A percentile compares a stretch with the other conserved stretches of the same genome.
Conservation (phyloP, 2,113 vertebrate genomes). For the Verasper variegatus region DNA sequence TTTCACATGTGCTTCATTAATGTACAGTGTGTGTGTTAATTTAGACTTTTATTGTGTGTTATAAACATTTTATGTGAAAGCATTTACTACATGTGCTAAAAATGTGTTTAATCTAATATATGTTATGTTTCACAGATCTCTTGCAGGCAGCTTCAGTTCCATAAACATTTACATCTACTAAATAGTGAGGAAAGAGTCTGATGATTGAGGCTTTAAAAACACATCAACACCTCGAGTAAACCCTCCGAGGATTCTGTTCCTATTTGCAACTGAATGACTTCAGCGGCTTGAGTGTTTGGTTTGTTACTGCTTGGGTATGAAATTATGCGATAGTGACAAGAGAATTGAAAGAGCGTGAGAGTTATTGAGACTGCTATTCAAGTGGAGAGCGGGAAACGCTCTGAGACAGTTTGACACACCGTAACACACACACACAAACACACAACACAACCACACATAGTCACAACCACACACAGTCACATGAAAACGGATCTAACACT, state of each 20-base stretch:
- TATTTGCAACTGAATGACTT: slow-evolving; percentile 71
- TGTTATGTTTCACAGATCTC: slow-evolving; percentile 5
- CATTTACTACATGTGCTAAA: background rate
- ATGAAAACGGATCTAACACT: slow-evolving; percentile 23
- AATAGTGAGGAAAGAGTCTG: slow-evolving; percentile 27
- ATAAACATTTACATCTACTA: slow-evolving; percentile 12
- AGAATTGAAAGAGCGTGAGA: slow-evolving; percentile 65
- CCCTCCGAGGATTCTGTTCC: slow-evolving; percentile 46
- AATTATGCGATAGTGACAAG: slow-evolving; percentile 69
- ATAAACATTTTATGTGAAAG: background rate
- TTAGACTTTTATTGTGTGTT: background rate
- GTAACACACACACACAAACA: slow-evolving; percentile 8
- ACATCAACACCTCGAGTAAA: slow-evolving; percentile 52
- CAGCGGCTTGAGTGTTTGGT: slow-evolving; percentile 60
- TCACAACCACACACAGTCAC: slow-evolving; percentile 31
- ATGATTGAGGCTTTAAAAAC: slow-evolving; percentile 60
- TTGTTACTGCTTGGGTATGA: slow-evolving; percentile 64
- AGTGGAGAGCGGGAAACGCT: slow-evolving; percentile 62
- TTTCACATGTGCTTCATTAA: background rate
- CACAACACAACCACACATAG: slow-evolving; percentile 4
- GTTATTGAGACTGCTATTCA: slow-evolving; percentile 65
- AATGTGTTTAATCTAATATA: background rate
- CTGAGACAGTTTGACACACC: slow-evolving; percentile 50
- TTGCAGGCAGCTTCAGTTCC: background rate
- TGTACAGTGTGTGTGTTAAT: background rate